Evolutionary conservation across 1,140 invertebrate genomes (phyloP).

Genomic region (Tetramorium alpestre): DNA sequence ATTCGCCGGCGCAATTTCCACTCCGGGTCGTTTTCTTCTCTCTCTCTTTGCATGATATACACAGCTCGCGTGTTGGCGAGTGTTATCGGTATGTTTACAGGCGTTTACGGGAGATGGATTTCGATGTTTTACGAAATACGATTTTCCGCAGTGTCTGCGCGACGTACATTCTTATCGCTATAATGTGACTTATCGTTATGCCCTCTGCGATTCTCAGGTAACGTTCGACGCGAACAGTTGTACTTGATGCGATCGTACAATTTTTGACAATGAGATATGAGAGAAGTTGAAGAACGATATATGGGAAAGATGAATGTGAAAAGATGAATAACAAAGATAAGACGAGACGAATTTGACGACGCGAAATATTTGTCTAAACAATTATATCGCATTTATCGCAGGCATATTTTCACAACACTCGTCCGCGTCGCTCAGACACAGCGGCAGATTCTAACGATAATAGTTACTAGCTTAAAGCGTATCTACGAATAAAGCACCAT

Average conservation of each 20-base stretch:
- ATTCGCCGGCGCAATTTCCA: slow-evolving; percentile 31
- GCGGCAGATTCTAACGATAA: slow-evolving; percentile 57
- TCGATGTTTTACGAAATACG: slow-evolving; percentile 58
- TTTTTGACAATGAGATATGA: neutral
- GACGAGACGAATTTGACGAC: neutral
- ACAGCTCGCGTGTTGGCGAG: slow-evolving; percentile 32
- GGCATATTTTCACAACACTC: slow-evolving; percentile 65
- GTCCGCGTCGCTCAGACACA: slow-evolving; percentile 63
- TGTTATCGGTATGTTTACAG: neutral
- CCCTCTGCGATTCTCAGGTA: slow-evolving; percentile 40
- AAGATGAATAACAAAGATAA: neutral
- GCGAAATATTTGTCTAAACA: neutral
- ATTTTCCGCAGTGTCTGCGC: slow-evolving; percentile 34
- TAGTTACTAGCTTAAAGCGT: slow-evolving; percentile 77
- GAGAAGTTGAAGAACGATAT: neutral
- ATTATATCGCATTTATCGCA: neutral
- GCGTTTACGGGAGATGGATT: slow-evolving; percentile 40
- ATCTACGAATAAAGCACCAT: slow-evolving; percentile 81
- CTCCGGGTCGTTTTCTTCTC: slow-evolving; percentile 7
- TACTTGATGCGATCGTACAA: neutral
- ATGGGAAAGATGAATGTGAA: neutral
- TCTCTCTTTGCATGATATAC: neutral
- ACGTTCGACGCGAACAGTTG: slow-evolving; percentile 1
- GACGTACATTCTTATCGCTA: slow-evolving; percentile 51
- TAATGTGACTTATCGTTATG: slow-evolving; percentile 55